phyloP scores from a whole-genome alignment of 2,113 vertebrate genomes.

The Strix uralensis region DNA sequence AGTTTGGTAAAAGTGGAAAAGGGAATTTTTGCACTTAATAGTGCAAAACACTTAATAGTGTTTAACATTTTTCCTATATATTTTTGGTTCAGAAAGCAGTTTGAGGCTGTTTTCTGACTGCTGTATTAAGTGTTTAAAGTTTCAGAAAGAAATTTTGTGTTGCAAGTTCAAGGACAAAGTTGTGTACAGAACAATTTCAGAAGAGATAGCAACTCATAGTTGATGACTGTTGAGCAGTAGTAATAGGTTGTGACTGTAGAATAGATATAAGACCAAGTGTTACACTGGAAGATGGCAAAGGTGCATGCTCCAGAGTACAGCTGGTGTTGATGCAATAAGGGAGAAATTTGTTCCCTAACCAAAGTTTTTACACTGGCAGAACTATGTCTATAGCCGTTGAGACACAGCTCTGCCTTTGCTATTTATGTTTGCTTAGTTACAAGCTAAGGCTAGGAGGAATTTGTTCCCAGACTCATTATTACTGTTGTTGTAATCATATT shows the following conservation, averaged over 20 bases:
- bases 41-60: neutral
- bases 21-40: neutral
- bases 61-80: neutral
- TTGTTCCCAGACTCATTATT: neutral
- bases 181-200: neutral
- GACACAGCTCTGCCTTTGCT: neutral
- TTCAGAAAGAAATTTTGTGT: neutral
- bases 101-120: neutral
- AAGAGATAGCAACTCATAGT: neutral
- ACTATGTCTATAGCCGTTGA: neutral
- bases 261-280: neutral
- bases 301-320: neutral
- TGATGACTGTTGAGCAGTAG: neutral
- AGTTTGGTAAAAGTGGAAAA: neutral
- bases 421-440: neutral
- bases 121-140: neutral
- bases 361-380: neutral
- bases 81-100: neutral
- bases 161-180: neutral
- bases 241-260: neutral
- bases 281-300: neutral
- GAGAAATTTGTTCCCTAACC: neutral
- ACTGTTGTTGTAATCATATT: neutral
- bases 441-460: neutral
- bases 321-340: neutral